These are phyloP conservation scores for Pygocentrus nattereri DNA, from an alignment of 2,797 vertebrate genomes.

Conservation along the genomic window DNA sequence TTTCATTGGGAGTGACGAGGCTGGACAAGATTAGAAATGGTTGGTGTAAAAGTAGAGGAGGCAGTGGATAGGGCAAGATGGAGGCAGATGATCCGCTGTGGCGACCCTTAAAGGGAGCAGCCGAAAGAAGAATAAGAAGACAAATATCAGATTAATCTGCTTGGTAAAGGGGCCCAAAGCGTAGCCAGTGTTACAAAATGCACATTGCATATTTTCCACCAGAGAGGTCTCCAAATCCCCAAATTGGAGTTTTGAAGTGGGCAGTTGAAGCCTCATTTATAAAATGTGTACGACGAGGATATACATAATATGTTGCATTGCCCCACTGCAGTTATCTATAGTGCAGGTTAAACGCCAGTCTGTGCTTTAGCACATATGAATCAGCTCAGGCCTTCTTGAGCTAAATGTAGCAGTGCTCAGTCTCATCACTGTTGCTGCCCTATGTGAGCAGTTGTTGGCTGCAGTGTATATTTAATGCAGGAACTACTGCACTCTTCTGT, in stretches of 20 bases:
- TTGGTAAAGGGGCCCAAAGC: too few species aligned
- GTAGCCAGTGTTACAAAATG: too few species aligned
- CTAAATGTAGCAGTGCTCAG: background rate
- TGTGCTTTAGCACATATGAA: background rate
- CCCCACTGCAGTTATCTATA: background rate
- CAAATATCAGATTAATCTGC: too few species aligned
- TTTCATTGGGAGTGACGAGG: too few species aligned
- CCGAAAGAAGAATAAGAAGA: too few species aligned
- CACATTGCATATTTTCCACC: too few species aligned
- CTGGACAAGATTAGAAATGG: too few species aligned
- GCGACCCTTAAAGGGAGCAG: too few species aligned
- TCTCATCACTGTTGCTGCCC: background rate
- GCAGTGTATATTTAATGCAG: constrained; percentile 14
- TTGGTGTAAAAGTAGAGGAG: too few species aligned
- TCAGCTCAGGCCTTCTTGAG: background rate
- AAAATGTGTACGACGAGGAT: background rate
- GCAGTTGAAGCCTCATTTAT: background rate
- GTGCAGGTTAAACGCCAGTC: background rate
- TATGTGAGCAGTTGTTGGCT: background rate
- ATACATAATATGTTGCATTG: background rate
- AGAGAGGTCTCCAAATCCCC: too few species aligned
- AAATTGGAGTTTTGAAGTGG: background rate
- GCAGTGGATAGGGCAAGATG: too few species aligned
- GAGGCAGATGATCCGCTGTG: too few species aligned
- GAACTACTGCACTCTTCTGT: constrained; percentile 8